Evolutionary conservation across 2,113 vertebrate species (phyloP).

Genomic region (Lipophrys pholis): DNA sequence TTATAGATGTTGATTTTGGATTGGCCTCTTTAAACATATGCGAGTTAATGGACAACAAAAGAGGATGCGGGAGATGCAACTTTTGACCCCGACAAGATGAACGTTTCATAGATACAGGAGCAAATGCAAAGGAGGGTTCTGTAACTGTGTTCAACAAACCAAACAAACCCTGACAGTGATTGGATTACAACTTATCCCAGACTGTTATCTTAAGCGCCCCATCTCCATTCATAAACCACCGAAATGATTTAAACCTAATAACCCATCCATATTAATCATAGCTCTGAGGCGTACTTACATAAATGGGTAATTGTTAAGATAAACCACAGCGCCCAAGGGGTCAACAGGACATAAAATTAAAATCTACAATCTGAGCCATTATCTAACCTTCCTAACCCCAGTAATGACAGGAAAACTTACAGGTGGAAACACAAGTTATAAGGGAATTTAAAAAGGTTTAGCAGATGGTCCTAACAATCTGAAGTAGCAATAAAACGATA

Average conservation of each 20-base stretch:
- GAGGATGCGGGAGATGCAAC: background rate
- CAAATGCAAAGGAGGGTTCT: conserved; percentile 9
- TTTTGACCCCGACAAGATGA: conserved; percentile 22
- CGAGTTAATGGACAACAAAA: no score
- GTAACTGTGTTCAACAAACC: conserved; percentile 15
- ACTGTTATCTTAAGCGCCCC: conserved; percentile 31
- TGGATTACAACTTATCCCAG: conserved; percentile 38
- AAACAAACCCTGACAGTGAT: conserved; percentile 36
- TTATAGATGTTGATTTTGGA: no score
- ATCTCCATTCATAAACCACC: conserved; percentile 43
- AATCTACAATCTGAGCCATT: conserved; percentile 10
- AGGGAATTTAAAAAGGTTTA: conserved; percentile 12
- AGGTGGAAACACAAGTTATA: conserved; percentile 30
- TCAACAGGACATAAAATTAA: background rate
- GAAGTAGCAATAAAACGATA: conserved; percentile 29
- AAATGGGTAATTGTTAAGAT: conserved; percentile 25
- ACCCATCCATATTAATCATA: conserved; percentile 18
- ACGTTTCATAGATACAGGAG: conserved; percentile 17
- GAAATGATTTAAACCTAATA: conserved; percentile 22
- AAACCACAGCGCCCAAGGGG: background rate
- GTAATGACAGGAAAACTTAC: conserved; percentile 21
- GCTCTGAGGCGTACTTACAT: conserved; percentile 15
- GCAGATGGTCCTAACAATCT: conserved; percentile 39
- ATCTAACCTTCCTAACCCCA: background rate
- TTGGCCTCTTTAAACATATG: no score